Conservation (phyloP, 37 sponge, comb jelly and placozoan species). For the Beroe ovata region DNA sequence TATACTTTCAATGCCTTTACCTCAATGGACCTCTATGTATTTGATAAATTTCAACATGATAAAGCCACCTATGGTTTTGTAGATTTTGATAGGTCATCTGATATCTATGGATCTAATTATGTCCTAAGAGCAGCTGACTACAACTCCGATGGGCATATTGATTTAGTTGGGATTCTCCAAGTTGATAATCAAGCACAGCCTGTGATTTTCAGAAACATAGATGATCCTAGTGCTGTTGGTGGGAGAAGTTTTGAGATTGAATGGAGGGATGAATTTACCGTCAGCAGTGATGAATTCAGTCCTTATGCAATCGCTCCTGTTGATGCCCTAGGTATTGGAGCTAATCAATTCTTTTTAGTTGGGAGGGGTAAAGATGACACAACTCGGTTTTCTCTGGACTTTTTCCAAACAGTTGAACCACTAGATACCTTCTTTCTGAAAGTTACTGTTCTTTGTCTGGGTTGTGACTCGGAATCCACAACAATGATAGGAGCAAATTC, state of each 20-base stretch:
- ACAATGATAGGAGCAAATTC: slow-evolving; percentile 7
- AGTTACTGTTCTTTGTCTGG: neutral
- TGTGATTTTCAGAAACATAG: neutral
- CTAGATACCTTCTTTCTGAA: slow-evolving; percentile 7
- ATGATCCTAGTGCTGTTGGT: neutral
- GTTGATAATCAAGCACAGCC: neutral
- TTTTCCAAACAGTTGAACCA: neutral
- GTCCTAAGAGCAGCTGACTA: neutral
- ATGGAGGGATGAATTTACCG: slow-evolving; percentile 17
- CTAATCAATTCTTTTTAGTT: neutral
- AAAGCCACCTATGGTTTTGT: neutral
- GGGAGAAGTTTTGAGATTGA: neutral
- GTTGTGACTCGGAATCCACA: neutral
- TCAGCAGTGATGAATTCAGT: neutral
- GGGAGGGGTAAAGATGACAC: neutral
- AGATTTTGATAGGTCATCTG: neutral
- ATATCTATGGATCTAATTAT: neutral
- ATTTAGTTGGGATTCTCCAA: neutral
- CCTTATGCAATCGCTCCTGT: neutral
- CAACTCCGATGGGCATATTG: slow-evolving; percentile 9
- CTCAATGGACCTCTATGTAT: neutral
- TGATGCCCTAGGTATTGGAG: slow-evolving; percentile 4
- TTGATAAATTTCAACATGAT: slow-evolving; percentile 23
- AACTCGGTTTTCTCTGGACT: neutral
- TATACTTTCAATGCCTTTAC: neutral